Evolutionary conservation across 2,113 vertebrate genomes (phyloP), one percentile per base, ranked within the genome.

Genomic region (Epinephelus moara): DNA sequence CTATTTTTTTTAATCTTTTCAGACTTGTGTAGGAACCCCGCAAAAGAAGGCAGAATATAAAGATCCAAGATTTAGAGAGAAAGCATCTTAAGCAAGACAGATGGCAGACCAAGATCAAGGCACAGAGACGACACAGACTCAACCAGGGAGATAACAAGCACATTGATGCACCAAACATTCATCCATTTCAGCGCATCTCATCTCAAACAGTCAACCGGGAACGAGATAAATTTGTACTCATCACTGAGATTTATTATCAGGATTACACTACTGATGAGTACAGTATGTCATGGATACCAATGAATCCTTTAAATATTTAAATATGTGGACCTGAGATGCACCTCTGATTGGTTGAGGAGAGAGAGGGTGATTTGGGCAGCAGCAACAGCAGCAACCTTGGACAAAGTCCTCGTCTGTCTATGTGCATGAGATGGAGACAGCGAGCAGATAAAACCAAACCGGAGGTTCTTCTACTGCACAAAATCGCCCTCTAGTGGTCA

Each of bases 281-380:
- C 15, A 47, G 74, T 59, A 11, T 4, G 8, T 40, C 0, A 56
- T 6, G 14, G 33, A 79, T 23, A 33, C 4, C 15, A 71, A 15
- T 53, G 8, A 18, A 42, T 64, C 33, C 11, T 56, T 73, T 37
- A 6, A 23, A 61, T 2, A 12, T 57, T 57, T 17, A 8, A 63
- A 59, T 3, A 66, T 13, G 56, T 59, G 67, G 50, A 67, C 70
- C 50, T 79, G 85, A 91, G 87, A 93, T 89, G 88, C 79, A 71
- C 62, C 55, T 80, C 53, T 74, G 45, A 62, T 2, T 86, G 57
- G 69, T 21, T 30, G 90, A 92, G 89, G 90, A 92, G 88, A 75
- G 88, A 90, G 89, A 91, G 88, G 63, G 81, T 57, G 82, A 80
- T 85, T 25, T 81, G 84, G 87, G 87, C 88, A 88, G 88, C 91